Base-by-base conservation (phyloP, 2,797 vertebrate genomes). In the Sebastes nivosus region DNA sequence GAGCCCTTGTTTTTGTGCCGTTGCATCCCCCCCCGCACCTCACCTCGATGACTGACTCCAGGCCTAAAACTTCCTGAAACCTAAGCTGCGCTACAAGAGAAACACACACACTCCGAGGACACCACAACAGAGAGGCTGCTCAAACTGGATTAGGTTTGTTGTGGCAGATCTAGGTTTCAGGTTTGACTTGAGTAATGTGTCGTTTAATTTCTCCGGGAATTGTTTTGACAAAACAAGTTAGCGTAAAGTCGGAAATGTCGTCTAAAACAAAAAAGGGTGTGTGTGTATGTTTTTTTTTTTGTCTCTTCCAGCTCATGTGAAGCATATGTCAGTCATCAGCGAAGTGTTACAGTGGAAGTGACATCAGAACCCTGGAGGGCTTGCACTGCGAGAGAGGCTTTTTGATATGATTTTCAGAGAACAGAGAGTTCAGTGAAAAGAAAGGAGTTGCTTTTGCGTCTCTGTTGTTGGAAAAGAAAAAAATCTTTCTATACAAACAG, bases 211-310 rank as follows among this genome's bases (percentile, higher is more conserved):
- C 95, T 95, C 79, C 86, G 94, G 94, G 95, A 95, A 95, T 95
- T 95, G 94, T 96, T 96, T 96, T 96, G 95, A 96, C 96, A 96
- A 96, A 96, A 96, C 96, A 95, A 94, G 94, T 96, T 96, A 96
- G 94, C 90, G 93, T 95, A 90, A 95, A 94, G 93, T 94, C 92
- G 84, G 91, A 93, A 92, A 93, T 93, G 91, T 93, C 87, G 92
- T 92, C 92, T 92, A 79, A 95, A 92, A 93, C 92, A 90, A 95
- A 95, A 66, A 93, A 87, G 85, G 85, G 88, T 80, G 90, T 89
- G 89, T 90, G 87, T 86, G 85, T 89, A 79, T 91, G 87, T 80
- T 77, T 86, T 87, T 86, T 87, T 36, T 42, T 42, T 83, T 86
- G 82, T 57, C 55, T 77, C 82, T 84, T 84, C 27, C 84, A 50